Evolutionary conservation across 2,113 vertebrate genomes (phyloP).

Genomic region (Oophaga pumilio): DNA sequence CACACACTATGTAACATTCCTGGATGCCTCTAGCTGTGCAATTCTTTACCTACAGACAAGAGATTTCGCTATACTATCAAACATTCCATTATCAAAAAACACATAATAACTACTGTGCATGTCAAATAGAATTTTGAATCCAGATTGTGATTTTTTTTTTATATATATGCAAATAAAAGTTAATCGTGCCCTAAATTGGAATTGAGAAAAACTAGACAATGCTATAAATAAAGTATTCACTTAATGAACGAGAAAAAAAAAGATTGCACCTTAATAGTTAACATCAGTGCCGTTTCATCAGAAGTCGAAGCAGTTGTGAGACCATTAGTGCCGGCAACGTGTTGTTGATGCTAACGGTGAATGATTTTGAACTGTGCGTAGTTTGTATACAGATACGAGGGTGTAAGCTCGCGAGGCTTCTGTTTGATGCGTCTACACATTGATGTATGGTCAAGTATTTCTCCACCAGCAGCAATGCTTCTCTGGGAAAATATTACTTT

Average conservation of each 20-base stretch:
- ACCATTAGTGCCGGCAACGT: neutral
- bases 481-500: too few relatives aligned
- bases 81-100: neutral
- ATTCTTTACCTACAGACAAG: neutral
- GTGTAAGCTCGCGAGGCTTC: neutral
- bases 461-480: neutral
- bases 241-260: neutral
- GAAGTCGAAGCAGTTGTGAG: neutral
- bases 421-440: neutral
- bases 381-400: neutral
- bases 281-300: neutral
- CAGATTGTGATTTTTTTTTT: neutral
- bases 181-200: neutral
- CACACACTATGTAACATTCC: neutral
- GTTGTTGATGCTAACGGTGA: neutral
- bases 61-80: neutral
- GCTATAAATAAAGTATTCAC: conserved; percentile 4
- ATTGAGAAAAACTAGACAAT: conserved; percentile 2
- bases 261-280: neutral
- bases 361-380: neutral
- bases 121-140: neutral
- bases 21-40: neutral
- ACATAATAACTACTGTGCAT: neutral
- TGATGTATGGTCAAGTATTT: neutral
- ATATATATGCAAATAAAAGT: neutral